A percentile compares a stretch with the other conserved stretches of the same genome.
These are phyloP conservation scores for Tapirus indicus DNA, from an alignment of 2,797 vertebrate genomes.

Conservation along the genomic window DNA sequence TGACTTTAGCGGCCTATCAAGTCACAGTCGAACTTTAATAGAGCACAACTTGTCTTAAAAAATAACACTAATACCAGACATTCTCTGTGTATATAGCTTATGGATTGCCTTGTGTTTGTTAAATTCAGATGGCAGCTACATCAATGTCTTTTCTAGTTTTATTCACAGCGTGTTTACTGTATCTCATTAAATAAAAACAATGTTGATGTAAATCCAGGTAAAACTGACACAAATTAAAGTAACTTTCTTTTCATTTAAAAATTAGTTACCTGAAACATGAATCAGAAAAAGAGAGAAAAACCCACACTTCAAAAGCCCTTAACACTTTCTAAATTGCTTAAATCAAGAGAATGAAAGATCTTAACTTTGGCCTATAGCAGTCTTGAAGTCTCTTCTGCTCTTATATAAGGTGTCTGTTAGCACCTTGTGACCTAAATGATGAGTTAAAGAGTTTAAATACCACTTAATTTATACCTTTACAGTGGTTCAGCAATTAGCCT, in stretches of 20 bases:
- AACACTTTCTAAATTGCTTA: neutral
- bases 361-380: neutral
- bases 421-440: neutral
- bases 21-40: neutral
- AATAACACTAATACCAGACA: neutral
- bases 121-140: neutral
- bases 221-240: constrained; percentile 34
- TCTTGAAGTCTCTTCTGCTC: neutral
- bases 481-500: neutral
- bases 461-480: neutral
- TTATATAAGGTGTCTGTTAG: neutral
- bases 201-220: neutral
- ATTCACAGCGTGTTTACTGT: neutral
- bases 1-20: neutral
- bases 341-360: neutral
- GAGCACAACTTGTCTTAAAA: neutral
- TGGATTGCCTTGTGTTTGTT: neutral
- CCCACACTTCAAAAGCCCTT: neutral
- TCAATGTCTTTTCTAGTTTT: neutral
- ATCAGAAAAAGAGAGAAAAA: constrained; percentile 26
- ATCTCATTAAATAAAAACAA: constrained; percentile 14
- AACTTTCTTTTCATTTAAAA: neutral
- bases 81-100: neutral
- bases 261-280: neutral
- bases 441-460: neutral